Conservation (phyloP, 2,113 vertebrate genomes). For the Stictonetta naevosa region DNA sequence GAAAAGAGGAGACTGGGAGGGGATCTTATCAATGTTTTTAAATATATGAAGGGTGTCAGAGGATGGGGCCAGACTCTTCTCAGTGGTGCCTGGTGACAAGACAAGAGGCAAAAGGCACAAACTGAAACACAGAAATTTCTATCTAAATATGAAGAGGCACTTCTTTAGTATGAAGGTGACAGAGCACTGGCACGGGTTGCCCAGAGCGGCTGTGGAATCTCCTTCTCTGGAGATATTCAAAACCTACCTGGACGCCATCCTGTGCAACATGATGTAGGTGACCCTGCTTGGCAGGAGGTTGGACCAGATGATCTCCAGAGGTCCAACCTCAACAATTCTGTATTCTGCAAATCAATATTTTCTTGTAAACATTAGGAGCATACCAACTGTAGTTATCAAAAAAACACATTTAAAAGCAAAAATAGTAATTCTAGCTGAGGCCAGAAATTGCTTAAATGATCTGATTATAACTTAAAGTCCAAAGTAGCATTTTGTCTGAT, state of each 20-base stretch:
- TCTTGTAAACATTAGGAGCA: background rate
- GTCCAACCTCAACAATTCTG: too few relatives aligned
- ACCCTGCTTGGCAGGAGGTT: too few relatives aligned
- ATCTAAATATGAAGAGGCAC: rapidly evolving
- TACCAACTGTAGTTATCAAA: background rate
- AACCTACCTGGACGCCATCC: background rate
- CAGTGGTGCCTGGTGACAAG: too few relatives aligned
- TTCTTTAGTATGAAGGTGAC: background rate
- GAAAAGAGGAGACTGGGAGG: too few relatives aligned
- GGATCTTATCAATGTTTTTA: too few relatives aligned
- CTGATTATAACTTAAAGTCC: background rate
- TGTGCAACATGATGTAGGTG: too few relatives aligned
- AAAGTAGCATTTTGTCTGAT: background rate
- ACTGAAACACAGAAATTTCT: background rate
- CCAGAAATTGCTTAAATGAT: background rate
- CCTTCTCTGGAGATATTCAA: background rate
- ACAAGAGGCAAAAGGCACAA: background rate
- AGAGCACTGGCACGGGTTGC: background rate
- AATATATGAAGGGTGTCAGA: too few relatives aligned
- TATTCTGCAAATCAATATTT: too few relatives aligned
- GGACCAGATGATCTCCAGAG: too few relatives aligned
- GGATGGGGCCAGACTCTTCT: too few relatives aligned
- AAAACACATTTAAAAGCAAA: background rate
- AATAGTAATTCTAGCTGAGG: background rate
- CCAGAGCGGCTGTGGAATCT: background rate